Base-by-base conservation (phyloP, 2,113 vertebrate species). In the Electrona antarctica region DNA sequence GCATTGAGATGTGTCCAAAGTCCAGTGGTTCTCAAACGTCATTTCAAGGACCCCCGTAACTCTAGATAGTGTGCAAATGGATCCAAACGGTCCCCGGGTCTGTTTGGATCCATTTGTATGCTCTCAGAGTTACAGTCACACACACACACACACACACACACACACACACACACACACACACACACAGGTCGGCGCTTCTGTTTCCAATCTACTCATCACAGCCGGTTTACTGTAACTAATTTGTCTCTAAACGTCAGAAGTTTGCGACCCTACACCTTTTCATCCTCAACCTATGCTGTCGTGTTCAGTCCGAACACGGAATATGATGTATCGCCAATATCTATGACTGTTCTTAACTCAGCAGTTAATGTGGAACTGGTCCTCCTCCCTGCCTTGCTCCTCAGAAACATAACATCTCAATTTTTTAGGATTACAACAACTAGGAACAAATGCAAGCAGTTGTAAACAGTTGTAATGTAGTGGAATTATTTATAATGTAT, bases 401-500 rank as follows among this genome's bases (percentile, higher is more conserved):
- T 49, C 78, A 79, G 75, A 73, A 55, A 29, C 33, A 55, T 73
- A 76, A 70, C 80, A 74, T 74, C 68, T 83, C 80, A 75, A 74
- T 76, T 52, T 77, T 55, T 87, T 81, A 81, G 81, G 79, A 61
- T 79, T 72, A 70, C 67, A 78, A 79, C 76, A 88, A 90, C 86
- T 61, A 72, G 73, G 76, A 78, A 80, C 45, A 85, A 86, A 74
- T 69, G 73, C 33, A 41, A 41, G 2, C 33, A 4, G 33, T 41
- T 41, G 33, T 41, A 41, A 41, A 41, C 33, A 41, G 78, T 77
- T 92, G 87, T 90, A 77, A 86, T 84, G 86, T 91, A 88, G 91
- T 88, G 65, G 75, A 88, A 80, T 89, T 92, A 92, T 93, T 93
- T 93, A 93, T 93, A 91, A 89, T 93, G 92, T 93, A 92, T 71